Base-by-base conservation (phyloP, 2,888 invertebrate genomes). In the Ceraclea dissimilis region DNA sequence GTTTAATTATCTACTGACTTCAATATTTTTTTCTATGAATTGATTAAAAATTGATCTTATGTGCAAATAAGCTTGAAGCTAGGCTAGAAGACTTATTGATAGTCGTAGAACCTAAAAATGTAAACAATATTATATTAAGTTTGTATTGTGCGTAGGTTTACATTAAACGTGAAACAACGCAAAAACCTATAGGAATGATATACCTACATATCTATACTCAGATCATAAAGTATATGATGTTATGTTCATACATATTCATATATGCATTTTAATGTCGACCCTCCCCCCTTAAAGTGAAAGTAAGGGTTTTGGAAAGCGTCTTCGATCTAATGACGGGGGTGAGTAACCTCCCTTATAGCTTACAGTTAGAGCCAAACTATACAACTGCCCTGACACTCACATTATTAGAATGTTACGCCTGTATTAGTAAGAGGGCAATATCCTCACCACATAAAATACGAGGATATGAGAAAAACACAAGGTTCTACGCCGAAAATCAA, bases 311-410 rank as follows among this genome's bases (percentile, higher is more conserved):
- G 58, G 61, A 61, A 61, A 63, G 64, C 64, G 63, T 65, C 60
- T 64, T 63, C 64, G 63, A 63, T 64, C 58, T 63, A 61, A 63
- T 63, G 60, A 57, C 63, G 61, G 64, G 64, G 64, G 64, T 64
- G 63, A 63, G 63, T 66, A 63, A 63, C 64, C 64, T 62, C 59
- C 61, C 59, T 50, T 52, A 51, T 13, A 43, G 16, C 20, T 19
- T 46, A 46, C 46, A 46, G 2, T 8, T 11, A 31, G 51, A 18
- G 26, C 11, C 54, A 17, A 47, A 47, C 47, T 18, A 39, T 39
- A 39, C n/a, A 13, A 39, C 39, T 39, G 16, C 16, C 39, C 39
- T 39, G 39, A 16, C 16, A 16, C 39, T 39, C 39, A 39, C 16
- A 39, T 39, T n/a, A 39, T 8, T 13, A 39, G 2, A 39, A 39